Evolutionary conservation across 2,888 invertebrate species (phyloP).

Genomic region (Spisula subtruncata): DNA sequence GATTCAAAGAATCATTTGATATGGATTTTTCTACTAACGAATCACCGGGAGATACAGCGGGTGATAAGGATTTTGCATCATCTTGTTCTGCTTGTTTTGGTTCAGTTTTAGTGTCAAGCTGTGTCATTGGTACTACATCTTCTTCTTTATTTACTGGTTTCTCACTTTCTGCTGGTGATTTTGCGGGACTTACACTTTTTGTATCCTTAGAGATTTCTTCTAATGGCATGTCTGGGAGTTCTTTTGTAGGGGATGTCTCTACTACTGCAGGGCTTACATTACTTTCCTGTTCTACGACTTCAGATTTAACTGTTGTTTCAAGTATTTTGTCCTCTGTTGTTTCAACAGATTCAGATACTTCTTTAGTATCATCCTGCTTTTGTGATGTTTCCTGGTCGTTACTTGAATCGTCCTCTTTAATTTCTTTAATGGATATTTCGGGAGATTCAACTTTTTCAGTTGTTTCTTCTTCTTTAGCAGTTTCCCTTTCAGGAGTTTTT

Average conservation of each 20-base stretch:
- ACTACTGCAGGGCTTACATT: constrained; percentile 48
- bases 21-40: background rate
- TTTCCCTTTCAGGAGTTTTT: background rate
- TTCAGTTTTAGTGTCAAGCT: background rate
- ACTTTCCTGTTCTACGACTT: constrained; percentile 56
- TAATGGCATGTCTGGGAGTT: constrained; percentile 57
- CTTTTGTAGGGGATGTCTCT: constrained; percentile 69
- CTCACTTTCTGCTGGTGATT: constrained; percentile 1
- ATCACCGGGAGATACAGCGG: background rate
- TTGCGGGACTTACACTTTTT: background rate
- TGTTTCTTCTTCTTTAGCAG: constrained; percentile 5
- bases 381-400: background rate
- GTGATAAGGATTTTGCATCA: background rate
- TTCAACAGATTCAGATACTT: constrained; percentile 42
- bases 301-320: constrained; percentile 60
- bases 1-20: background rate
- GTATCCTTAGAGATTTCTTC: background rate
- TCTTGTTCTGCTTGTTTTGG: background rate
- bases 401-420: background rate
- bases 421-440: background rate
- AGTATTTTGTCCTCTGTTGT: constrained; percentile 69
- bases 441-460: background rate
- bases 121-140: background rate
- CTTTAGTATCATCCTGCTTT: background rate
- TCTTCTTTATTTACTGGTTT: background rate